Evolutionary conservation across 2,797 vertebrate genomes (phyloP).

Genomic region (Garrulus glandarius): DNA sequence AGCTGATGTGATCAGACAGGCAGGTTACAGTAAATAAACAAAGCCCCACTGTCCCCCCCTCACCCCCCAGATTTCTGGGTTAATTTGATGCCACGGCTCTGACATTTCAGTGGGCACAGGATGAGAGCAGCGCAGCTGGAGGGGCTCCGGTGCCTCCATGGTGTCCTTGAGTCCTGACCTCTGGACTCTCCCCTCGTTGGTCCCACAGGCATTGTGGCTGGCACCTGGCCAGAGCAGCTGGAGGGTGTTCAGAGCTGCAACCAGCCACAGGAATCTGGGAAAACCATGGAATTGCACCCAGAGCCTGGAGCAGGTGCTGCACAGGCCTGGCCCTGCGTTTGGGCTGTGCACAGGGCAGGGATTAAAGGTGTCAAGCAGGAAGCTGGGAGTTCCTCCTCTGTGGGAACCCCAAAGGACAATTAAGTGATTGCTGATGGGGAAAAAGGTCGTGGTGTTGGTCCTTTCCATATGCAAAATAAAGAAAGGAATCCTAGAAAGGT

Average conservation of each 20-base stretch:
- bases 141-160: accelerated
- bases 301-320: not conserved
- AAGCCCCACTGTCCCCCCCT: accelerated
- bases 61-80: accelerated
- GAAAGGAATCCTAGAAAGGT: not conserved
- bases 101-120: accelerated
- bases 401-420: not conserved
- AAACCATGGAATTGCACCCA: not conserved
- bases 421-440: not conserved
- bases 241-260: not conserved
- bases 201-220: not conserved
- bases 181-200: accelerated
- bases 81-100: accelerated
- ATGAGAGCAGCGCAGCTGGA: not conserved
- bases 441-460: accelerated
- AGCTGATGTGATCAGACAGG: not conserved
- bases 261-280: accelerated
- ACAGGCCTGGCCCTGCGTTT: accelerated
- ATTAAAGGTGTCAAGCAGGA: not conserved
- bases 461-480: not conserved
- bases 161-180: not conserved
- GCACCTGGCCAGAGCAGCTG: not conserved
- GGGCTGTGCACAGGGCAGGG: accelerated
- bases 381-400: not conserved
- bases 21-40: not conserved